Evolutionary conservation across 2,797 vertebrate species (phyloP).

Genomic region (Muraenolepis orangiensis): DNA sequence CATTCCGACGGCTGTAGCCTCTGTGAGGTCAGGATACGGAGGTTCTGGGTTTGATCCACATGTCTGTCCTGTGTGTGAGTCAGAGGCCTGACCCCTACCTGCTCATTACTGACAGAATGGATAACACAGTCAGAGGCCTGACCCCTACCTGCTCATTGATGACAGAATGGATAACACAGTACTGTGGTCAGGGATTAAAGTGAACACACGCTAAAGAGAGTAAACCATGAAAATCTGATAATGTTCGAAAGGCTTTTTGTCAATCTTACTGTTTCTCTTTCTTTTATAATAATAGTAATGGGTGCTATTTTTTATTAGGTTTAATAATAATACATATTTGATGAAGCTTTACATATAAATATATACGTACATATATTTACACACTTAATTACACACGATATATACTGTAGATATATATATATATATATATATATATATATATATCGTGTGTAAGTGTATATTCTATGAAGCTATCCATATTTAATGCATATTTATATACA

Average conservation of each 20-base stretch:
- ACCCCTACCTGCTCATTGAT: too few species aligned
- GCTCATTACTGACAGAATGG: not conserved
- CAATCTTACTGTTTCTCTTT: not conserved
- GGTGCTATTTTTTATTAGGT: too few species aligned
- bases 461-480: too few species aligned
- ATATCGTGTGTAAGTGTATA: too few species aligned
- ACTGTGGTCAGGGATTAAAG: too few species aligned
- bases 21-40: not conserved
- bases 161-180: too few species aligned
- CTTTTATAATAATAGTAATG: not conserved
- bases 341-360: not conserved
- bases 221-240: too few species aligned
- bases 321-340: too few species aligned
- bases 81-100: not conserved
- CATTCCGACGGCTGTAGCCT: not conserved
- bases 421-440: not conserved
- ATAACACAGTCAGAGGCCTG: too few species aligned
- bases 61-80: not conserved
- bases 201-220: too few species aligned
- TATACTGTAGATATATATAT: not conserved
- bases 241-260: not conserved
- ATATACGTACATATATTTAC: not conserved
- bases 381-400: too few species aligned
- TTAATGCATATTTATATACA: too few species aligned
- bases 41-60: not conserved